These are phyloP conservation scores for Melospiza melodia DNA, from an alignment of 2,113 vertebrate species.

Conservation along the genomic window DNA sequence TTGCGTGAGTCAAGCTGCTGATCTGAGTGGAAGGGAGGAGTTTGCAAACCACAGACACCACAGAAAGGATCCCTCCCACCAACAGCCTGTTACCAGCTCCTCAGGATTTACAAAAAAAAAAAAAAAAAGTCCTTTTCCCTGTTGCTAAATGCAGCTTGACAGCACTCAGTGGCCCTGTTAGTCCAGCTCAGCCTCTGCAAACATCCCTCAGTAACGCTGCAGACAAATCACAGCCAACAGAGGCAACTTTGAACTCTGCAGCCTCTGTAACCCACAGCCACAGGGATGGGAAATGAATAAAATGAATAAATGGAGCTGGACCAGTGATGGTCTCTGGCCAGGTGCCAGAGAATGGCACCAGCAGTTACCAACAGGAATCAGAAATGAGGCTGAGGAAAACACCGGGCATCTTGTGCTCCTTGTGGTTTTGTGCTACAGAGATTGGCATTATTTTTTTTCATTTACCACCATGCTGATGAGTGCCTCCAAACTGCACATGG, in stretches of 20 bases:
- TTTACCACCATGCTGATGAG: not conserved
- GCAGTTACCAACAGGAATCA: not conserved
- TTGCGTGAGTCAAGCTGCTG: not conserved
- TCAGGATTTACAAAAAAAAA: not conserved
- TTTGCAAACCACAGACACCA: not conserved
- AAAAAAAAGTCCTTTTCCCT: not conserved
- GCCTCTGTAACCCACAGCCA: not conserved
- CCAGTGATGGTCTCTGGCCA: not conserved
- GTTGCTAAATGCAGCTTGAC: not conserved
- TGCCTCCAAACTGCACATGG: accelerated
- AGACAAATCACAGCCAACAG: not conserved
- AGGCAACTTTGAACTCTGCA: not conserved
- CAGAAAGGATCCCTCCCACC: not conserved
- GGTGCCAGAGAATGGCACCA: not conserved
- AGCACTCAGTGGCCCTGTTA: not conserved
- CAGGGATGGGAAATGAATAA: not conserved
- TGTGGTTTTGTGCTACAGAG: not conserved
- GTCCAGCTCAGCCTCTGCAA: not conserved
- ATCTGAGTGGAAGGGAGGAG: not conserved
- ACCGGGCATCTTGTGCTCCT: not conserved
- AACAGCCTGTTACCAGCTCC: not conserved
- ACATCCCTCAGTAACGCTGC: not conserved
- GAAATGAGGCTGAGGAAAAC: not conserved
- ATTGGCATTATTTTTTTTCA: not conserved
- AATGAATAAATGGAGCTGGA: not conserved